Conservation (phyloP, 2,888 invertebrate genomes). For the Drosophila macrospina region DNA sequence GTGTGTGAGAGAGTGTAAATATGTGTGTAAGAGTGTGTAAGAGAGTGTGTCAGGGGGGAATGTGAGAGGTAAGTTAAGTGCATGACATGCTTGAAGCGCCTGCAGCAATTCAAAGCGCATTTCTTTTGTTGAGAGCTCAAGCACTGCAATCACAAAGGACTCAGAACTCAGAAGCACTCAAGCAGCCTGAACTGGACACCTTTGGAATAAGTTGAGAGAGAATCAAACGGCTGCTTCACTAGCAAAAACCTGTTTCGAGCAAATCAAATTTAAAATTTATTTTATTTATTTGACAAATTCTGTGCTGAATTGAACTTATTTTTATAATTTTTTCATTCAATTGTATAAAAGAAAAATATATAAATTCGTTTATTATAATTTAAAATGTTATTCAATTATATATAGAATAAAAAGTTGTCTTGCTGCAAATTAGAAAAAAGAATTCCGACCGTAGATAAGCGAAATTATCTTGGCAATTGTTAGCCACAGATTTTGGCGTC, state of each 20-base stretch:
- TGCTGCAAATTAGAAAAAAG: not conserved
- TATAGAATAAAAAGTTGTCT: not conserved
- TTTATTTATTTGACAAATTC: not conserved
- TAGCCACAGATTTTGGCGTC: slow-evolving; percentile 19
- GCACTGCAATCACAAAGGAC: slow-evolving; percentile 37
- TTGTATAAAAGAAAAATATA: not conserved
- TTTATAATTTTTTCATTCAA: not conserved
- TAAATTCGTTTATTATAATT: not conserved
- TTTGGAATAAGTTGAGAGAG: slow-evolving; percentile 25
- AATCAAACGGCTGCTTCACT: slow-evolving; percentile 15
- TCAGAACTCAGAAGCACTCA: slow-evolving; percentile 39
- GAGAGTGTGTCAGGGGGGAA: not conserved
- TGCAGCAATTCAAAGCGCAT: slow-evolving; percentile 36
- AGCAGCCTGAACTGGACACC: slow-evolving; percentile 54
- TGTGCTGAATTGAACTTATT: no score
- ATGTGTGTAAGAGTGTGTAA: not conserved
- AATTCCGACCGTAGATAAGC: not conserved
- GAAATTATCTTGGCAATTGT: slow-evolving; percentile 9
- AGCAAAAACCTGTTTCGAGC: not conserved
- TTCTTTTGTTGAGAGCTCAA: slow-evolving; percentile 47
- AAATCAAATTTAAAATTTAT: not conserved
- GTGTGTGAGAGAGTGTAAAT: slow-evolving; percentile 2
- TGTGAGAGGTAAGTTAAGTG: slow-evolving; percentile 37
- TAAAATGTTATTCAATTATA: not conserved
- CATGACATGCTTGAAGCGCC: slow-evolving; percentile 30